Evolutionary conservation across 2,113 vertebrate species (phyloP), one percentile per base, ranked within the genome.

Genomic region (Catharus fuscescens): DNA sequence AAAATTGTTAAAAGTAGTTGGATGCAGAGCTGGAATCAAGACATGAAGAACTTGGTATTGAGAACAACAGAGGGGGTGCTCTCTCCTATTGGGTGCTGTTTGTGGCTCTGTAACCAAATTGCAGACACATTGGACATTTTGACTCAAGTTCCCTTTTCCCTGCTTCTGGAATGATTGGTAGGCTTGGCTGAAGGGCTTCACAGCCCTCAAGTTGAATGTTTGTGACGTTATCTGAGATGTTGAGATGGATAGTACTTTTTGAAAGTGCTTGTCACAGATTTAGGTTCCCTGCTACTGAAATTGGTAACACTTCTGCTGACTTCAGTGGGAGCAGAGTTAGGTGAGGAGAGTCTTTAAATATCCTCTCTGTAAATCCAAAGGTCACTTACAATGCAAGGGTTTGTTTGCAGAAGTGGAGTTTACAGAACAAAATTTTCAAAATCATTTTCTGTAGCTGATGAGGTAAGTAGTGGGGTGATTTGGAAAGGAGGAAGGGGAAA

Each of bases 221-320:
- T 89, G 48, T 72, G 70, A 87, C 48, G 80, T 76, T 89, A 62
- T 84, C 56, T 76, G 66, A 65, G 73, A 79, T 81, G 53, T 92
- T 91, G 70, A 85, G 61, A 8, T 69, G 80, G 44, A 65, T 76
- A 45, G 45, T 67, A 26, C 48, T 82, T 91, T 38, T 85, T 40
- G 32, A 13, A 94, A 95, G 78, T 76, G 28, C 79, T 90, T 90
- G 45, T 71, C 65, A 61, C 36, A 91, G 77, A 80, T 79, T 80
- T 81, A 54, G 38, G 78, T 87, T 83, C 65, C 29, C 78, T 92
- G 23, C 66, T 81, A 57, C 80, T 85, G 94, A 85, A 94, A 85
- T 79, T 45, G 31, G 40, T 89, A 72, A 70, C 4, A 0, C 44
- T 91, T 72, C 57, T 91, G 40, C 69, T 81, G 92, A 40, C 69